phyloP scores from a whole-genome alignment of 2,113 vertebrate genomes.

The Indri indri region DNA sequence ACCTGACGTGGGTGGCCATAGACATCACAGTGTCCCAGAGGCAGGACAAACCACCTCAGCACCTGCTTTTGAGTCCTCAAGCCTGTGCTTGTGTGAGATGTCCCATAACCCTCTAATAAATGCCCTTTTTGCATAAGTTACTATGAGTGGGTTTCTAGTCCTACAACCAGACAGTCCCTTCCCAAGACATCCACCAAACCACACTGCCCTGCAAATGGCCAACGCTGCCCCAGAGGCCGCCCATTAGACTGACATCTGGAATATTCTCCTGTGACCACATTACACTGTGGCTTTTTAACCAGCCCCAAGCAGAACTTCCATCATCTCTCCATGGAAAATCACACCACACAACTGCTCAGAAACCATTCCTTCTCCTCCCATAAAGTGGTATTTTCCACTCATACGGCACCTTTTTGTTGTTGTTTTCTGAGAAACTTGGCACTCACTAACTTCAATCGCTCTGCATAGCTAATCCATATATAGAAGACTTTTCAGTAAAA shows the following conservation, averaged over 20 bases:
- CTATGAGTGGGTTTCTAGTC: background rate
- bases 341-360: background rate
- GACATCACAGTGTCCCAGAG: background rate
- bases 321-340: background rate
- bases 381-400: background rate
- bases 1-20: background rate
- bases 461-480: background rate
- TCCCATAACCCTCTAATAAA: background rate
- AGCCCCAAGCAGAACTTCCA: background rate
- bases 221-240: fast-evolving
- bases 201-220: background rate
- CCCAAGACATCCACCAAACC: background rate
- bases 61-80: background rate
- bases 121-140: background rate
- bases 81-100: background rate
- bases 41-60: background rate
- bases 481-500: slow-evolving; percentile 72
- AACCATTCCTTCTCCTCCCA: background rate
- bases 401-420: background rate
- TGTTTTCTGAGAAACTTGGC: slow-evolving; percentile 40
- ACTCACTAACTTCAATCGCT: background rate
- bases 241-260: background rate
- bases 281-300: background rate
- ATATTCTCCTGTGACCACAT: background rate
- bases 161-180: background rate